Evolutionary conservation across 2,888 invertebrate genomes (phyloP).

Genomic region (Mimachlamys varia): DNA sequence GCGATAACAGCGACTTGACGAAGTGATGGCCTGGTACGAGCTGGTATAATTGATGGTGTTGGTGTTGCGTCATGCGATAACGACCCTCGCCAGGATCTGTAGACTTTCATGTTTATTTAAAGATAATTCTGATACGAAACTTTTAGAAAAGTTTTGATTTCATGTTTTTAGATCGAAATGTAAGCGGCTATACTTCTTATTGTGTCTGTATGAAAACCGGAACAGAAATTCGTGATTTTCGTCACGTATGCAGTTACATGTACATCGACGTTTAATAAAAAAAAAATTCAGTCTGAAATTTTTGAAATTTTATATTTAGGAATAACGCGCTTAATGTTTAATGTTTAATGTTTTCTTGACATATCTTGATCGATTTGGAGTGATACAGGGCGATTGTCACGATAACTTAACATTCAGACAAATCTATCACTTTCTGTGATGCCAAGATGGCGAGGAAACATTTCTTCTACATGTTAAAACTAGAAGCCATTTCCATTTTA

Average conservation of each 20-base stretch:
- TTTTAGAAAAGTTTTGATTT: not conserved
- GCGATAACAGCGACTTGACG: not conserved
- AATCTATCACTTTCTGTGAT: not conserved
- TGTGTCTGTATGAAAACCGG: not conserved
- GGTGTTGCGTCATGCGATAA: not conserved
- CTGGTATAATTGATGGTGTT: constrained; percentile 9
- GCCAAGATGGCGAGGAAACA: not conserved
- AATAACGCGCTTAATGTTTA: not conserved
- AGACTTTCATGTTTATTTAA: not conserved
- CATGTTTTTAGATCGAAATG: not conserved
- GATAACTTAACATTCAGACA: not conserved
- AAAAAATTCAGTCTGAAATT: not conserved
- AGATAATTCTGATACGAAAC: constrained; percentile 11
- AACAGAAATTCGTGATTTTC: not conserved
- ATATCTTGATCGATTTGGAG: not conserved
- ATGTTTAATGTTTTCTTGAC: not conserved
- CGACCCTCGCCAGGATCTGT: not conserved
- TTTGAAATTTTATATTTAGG: not conserved
- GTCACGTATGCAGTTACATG: not conserved
- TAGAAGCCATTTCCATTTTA: not conserved
- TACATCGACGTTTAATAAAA: not conserved
- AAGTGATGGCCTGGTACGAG: not conserved
- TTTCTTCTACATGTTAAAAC: not conserved
- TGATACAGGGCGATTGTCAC: not conserved
- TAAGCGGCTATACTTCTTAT: not conserved